A percentile compares a stretch with the other conserved stretches of the same genome.
phyloP scores from a whole-genome alignment of 2,113 vertebrate genomes.

The Vulpes vulpes region DNA sequence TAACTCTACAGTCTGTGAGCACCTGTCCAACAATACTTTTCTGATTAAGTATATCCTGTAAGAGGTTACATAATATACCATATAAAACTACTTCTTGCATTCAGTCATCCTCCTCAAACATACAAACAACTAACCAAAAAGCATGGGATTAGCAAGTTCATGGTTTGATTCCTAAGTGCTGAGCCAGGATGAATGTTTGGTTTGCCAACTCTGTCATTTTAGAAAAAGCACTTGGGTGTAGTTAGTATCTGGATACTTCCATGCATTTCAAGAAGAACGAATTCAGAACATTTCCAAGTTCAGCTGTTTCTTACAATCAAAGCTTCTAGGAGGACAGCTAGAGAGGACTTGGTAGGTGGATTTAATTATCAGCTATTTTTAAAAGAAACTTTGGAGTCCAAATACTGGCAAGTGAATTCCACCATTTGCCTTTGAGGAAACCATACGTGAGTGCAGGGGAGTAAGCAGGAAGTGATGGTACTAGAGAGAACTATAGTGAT shows the following conservation, averaged over 20 bases:
- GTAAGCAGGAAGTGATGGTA: background rate
- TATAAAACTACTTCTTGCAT: background rate
- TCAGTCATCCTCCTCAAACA: background rate
- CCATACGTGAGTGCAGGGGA: background rate
- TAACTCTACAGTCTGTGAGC: background rate
- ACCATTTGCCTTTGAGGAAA: constrained; percentile 22
- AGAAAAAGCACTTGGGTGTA: background rate
- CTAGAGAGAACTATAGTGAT: background rate
- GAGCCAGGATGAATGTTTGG: background rate
- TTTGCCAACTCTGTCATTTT: background rate
- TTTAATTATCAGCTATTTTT: background rate
- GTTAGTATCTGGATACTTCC: background rate
- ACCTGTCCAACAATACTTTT: constrained; percentile 7
- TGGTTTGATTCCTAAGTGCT: background rate
- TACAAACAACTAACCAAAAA: background rate
- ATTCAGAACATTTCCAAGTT: constrained; percentile 7
- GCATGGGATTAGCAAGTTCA: background rate
- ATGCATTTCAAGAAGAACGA: background rate
- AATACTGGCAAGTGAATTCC: constrained; percentile 8
- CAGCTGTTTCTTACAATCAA: constrained; percentile 17
- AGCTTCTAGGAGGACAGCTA: background rate
- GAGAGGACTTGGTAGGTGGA: background rate
- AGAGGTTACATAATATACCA: background rate
- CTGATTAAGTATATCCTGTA: constrained; percentile 22
- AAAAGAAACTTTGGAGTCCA: background rate